Conservation (phyloP, 1,140 invertebrate genomes). For the Caenorhabditis elegans region DNA sequence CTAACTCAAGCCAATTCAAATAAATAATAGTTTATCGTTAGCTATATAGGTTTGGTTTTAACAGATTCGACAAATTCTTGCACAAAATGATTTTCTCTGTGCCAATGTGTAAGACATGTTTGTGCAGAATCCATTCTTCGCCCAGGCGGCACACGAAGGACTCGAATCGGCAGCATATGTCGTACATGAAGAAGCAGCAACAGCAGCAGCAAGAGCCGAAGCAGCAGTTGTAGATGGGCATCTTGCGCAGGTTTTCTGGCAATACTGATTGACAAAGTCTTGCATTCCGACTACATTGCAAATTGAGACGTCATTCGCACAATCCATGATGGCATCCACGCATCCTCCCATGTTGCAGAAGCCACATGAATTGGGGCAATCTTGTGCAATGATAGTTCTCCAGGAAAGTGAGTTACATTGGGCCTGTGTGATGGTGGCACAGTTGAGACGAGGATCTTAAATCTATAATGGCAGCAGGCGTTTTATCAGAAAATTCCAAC, state of each 20-base stretch:
- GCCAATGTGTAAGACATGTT: neutral
- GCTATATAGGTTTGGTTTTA: too few species aligned
- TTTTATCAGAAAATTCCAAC: too few species aligned
- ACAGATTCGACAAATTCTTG: conserved; percentile 7
- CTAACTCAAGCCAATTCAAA: too few species aligned
- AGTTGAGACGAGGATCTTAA: conserved; percentile 32
- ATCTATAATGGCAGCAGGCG: too few species aligned
- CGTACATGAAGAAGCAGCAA: neutral
- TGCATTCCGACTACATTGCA: neutral
- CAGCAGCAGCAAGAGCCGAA: neutral
- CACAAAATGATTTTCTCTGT: conserved; percentile 8
- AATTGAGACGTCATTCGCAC: neutral
- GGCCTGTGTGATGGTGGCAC: neutral
- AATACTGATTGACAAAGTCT: neutral
- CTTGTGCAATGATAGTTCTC: conserved; percentile 24
- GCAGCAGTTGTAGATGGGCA: neutral
- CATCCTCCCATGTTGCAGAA: conserved; percentile 37
- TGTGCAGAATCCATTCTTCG: conserved; percentile 21
- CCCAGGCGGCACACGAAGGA: neutral
- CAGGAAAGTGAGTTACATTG: conserved; percentile 6
- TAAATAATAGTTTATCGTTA: too few species aligned
- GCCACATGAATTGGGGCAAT: conserved; percentile 28
- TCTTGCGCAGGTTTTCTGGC: conserved; percentile 19
- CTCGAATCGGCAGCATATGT: neutral
- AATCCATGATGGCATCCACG: conserved; percentile 26